Conservation (phyloP, 2,797 vertebrate species). For the Sebastes aleutianus region DNA sequence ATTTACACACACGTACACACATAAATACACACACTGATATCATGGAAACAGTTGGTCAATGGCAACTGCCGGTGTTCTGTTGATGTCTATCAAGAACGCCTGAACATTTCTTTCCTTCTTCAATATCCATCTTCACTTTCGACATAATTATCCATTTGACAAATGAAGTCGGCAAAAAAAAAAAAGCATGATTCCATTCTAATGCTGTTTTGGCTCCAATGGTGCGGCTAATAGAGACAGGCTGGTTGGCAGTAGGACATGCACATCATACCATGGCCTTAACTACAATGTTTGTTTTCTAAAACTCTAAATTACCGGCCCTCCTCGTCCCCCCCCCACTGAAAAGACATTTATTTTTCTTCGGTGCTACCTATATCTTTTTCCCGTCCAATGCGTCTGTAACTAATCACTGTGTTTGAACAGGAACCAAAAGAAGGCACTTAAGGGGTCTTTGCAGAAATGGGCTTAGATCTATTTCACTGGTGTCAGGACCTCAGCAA, state of each 20-base stretch:
- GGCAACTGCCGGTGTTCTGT: constrained; percentile 47
- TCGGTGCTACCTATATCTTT: constrained; percentile 57
- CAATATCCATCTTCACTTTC: constrained; percentile 65
- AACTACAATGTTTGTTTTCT: constrained; percentile 70
- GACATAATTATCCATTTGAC: constrained; percentile 67
- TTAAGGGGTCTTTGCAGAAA: constrained; percentile 39
- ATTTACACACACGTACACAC: constrained; percentile 54
- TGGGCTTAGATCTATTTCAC: constrained; percentile 51
- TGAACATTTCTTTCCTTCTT: constrained; percentile 58
- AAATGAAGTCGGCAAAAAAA: constrained; percentile 67
- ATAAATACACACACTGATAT: constrained; percentile 71
- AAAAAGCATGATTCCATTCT: constrained; percentile 65
- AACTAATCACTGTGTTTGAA: constrained; percentile 49
- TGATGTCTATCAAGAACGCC: constrained; percentile 63
- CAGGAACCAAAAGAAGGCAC: constrained; percentile 47
- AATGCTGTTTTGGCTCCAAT: constrained; percentile 71
- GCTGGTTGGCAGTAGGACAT: constrained; percentile 62
- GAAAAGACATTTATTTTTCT: constrained; percentile 56
- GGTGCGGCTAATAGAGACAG: constrained; percentile 69
- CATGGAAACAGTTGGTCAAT: constrained; percentile 74
- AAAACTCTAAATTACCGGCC: constrained; percentile 46
- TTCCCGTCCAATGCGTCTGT: constrained; percentile 30
- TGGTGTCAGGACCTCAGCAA: constrained; percentile 45
- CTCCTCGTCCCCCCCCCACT: constrained; percentile 4
- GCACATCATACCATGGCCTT: constrained; percentile 45